Conservation (phyloP, 2,888 invertebrate species). For the Nowickia ferox region DNA sequence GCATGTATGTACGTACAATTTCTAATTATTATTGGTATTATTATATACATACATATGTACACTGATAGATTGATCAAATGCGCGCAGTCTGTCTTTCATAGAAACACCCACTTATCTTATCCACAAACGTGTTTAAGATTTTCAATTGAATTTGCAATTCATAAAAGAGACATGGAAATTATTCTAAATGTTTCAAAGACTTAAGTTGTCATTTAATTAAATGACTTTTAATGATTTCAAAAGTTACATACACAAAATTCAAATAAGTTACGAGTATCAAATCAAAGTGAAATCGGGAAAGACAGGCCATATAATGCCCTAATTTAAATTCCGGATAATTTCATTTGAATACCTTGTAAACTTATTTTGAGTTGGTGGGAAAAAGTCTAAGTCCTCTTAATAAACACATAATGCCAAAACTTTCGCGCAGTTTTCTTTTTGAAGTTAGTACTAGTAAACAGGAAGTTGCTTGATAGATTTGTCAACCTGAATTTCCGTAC, state of each 20-base stretch:
- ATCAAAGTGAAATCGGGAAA: not conserved
- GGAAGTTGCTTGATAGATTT: too few relatives aligned
- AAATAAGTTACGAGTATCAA: too few relatives aligned
- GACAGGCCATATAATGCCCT: not conserved
- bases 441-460: too few relatives aligned
- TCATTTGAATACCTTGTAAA: too few relatives aligned
- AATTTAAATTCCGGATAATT: not conserved
- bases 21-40: not conserved
- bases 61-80: not conserved
- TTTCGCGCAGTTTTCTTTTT: too few relatives aligned
- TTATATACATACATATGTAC: not conserved
- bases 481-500: too few relatives aligned
- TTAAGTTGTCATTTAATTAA: constrained; percentile 27
- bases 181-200: not conserved
- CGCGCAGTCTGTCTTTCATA: not conserved
- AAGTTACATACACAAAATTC: not conserved
- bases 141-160: constrained; percentile 28
- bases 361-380: too few relatives aligned
- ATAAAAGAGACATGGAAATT: not conserved
- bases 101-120: constrained; percentile 3
- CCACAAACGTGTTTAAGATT: constrained; percentile 4
- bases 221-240: not conserved
- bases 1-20: too few relatives aligned
- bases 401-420: too few relatives aligned
- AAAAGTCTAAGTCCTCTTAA: too few relatives aligned